Conservation (phyloP, 2,888 invertebrate genomes). For the Dasypolia templi region DNA sequence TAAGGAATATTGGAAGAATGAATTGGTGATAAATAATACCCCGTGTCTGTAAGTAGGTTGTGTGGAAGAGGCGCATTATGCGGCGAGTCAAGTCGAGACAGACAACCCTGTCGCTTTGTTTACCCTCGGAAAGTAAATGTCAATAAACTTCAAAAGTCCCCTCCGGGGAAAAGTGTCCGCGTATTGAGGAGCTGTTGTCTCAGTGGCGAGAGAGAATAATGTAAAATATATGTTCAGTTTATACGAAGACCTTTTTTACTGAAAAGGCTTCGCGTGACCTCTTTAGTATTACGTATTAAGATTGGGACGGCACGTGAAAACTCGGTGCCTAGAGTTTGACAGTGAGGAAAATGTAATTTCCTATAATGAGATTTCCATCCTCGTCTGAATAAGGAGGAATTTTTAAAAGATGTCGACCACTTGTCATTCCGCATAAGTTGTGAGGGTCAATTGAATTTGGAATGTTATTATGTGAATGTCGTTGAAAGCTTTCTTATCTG, state of each 20-base stretch:
- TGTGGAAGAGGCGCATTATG: conserved; percentile 60
- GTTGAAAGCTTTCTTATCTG: conserved; percentile 43
- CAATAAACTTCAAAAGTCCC: conserved; percentile 87
- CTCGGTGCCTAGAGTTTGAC: conserved; percentile 29
- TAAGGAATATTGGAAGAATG: conserved; percentile 66
- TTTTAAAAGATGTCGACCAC: conserved; percentile 42
- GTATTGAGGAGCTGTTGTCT: conserved; percentile 79
- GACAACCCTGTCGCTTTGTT: conserved; percentile 84
- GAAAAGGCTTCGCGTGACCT: conserved; percentile 55
- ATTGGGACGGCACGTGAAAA: conserved; percentile 45
- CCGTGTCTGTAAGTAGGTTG: conserved; percentile 58
- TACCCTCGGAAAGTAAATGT: conserved; percentile 89
- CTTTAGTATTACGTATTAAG: conserved; percentile 53
- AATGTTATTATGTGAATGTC: conserved; percentile 38
- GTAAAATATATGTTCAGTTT: conserved; percentile 68
- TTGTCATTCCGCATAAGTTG: conserved; percentile 42
- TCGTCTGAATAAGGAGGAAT: conserved; percentile 27
- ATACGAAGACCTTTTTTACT: conserved; percentile 49
- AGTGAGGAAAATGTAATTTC: conserved; percentile 41
- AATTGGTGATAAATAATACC: conserved; percentile 74
- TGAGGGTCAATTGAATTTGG: conserved; percentile 51
- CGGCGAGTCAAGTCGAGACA: conserved; percentile 74
- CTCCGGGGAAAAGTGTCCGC: conserved; percentile 82
- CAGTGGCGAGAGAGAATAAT: conserved; percentile 71
- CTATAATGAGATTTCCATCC: conserved; percentile 49